Base-by-base conservation (phyloP, 2,113 vertebrate species). In the Heterotilapia buettikoferi region DNA sequence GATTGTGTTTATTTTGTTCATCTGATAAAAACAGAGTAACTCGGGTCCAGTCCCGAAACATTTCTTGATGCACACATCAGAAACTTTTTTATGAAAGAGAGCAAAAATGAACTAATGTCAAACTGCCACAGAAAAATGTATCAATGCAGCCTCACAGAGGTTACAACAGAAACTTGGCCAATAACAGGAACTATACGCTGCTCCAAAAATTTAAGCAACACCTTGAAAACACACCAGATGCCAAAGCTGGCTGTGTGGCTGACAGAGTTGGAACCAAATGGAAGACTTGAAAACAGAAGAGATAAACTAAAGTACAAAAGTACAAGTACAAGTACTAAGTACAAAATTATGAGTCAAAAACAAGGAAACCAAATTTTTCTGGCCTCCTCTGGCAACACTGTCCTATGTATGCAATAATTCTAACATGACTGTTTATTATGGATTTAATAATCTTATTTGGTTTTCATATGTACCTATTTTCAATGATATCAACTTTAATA, bases 261-360 rank as follows among this genome's bases (percentile, higher is more conserved):
- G 36, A 40, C 36, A 43, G 38, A 43, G 36, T 9, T 40, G 66
- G 36, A 71, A 36, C 61, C 31, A 66, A 38, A 38, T 66, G 18
- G 18, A 38, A 66, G 61, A 66, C 61, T 66, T 66, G 61, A 31
- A 66, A 66, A 38, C 61, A 66, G 61, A n/a, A 66, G 61, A 38
- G 4, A 66, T 38, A n/a, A 66, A 66, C 61, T 66, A 66, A n/a
- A 63, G 31, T 0, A n/a, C 61, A 66, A 66, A 36, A 66, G n/a
- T n/a, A n/a, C n/a, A n/a, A n/a, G n/a, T n/a, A n/a, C n/a, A n/a
- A n/a, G n/a, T n/a, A 66, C 61, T 66, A 66, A 63, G 31, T 0
- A n/a, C 61, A 66, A 66, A 36, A 66, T n/a, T 38, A 66, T n/a
- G 61, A 2, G 61, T 66, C 18, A 66, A 66, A 66, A 66, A 36